Evolutionary conservation across 2,888 invertebrate species (phyloP), one percentile per base, ranked within the genome.

Genomic region (Spodoptera picta): DNA sequence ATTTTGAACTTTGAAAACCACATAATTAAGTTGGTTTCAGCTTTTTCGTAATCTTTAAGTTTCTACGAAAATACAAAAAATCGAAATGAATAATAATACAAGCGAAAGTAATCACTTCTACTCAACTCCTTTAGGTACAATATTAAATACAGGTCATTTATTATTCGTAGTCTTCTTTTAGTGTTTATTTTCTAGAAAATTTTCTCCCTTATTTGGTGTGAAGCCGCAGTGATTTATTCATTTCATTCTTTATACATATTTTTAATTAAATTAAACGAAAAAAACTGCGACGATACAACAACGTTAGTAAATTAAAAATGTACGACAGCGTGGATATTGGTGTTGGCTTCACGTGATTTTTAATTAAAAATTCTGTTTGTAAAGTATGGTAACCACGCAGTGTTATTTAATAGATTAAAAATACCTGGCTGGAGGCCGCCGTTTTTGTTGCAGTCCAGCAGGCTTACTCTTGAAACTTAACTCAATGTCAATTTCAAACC

Each of bases 401-500:
- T 19, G 69, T 50, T 68, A 51, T 68, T 68, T 65, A 42, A 46
- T 50, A 45, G 24, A 65, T 67, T 45, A 67, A 67, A 36, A 67
- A 65, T 58, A 31, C 49, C 27, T 56, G 12, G 36, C 36, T 36
- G 4, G 23, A 10, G 31, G 4, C 14, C 24, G 36, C 9, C 7
- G 36, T 27, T 0, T 46, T 47, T 27, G 54, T 19, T 12, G 0
- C 19, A 19, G 47, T 54, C 36, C 43, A 42, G 51, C n/a, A n/a
- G n/a, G n/a, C n/a, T n/a, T n/a, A n/a, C n/a, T n/a, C n/a, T n/a
- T n/a, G n/a, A n/a, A n/a, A n/a, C n/a, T n/a, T n/a, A n/a, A n/a
- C n/a, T n/a, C n/a, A n/a, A n/a, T n/a, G n/a, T n/a, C n/a, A n/a
- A n/a, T n/a, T n/a, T n/a, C n/a, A n/a, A n/a, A n/a, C n/a, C n/a